Base-by-base conservation (phyloP, 2,888 invertebrate species). In the Ophraella communa region DNA sequence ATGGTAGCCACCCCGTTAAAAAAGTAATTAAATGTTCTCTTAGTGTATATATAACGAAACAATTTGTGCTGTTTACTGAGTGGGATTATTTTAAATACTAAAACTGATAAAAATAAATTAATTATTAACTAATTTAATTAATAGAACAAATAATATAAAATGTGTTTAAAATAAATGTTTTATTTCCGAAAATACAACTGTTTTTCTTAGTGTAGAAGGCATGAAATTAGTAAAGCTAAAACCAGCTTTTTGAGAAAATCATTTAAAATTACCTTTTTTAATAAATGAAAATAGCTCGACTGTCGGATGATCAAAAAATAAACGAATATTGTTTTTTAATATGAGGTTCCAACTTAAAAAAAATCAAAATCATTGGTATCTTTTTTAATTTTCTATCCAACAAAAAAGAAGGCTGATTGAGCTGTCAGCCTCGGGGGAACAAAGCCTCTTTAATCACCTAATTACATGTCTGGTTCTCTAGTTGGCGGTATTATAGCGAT, bases 241-340 rank as follows among this genome's bases (percentile, higher is more conserved):
- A n/a, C n/a, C n/a, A 35, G 35, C n/a, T n/a, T 35, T 35, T 35
- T 35, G 4, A 11, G 35, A 35, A 35, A 23, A 17, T 27, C 27
- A 23, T 30, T 17, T 27, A 11, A 53, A 53, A 53, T 53, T 53
- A 53, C 33, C 20, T 20, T n/a, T n/a, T n/a, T 14, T 35, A 35
- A 53, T 53, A 53, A 53, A 53, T 35, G 17, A 53, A 53, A 53
- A 53, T 53, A 21, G 24, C 35, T 10, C 14, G 3, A n/a, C 75
- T 76, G 73, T 74, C 76, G 68, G 68, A 76, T 27, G 20, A 27
- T 8, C 77, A 78, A 78, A 80, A 80, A n/a, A n/a, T n/a, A n/a
- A n/a, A n/a, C n/a, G n/a, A n/a, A n/a, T n/a, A 80, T 80, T 80
- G 80, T 80, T 80, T 80, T 80, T 79, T 80, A 80, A 80, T 80